Base-by-base conservation (phyloP, 2,113 vertebrate species). In the Oncorhynchus masou region DNA sequence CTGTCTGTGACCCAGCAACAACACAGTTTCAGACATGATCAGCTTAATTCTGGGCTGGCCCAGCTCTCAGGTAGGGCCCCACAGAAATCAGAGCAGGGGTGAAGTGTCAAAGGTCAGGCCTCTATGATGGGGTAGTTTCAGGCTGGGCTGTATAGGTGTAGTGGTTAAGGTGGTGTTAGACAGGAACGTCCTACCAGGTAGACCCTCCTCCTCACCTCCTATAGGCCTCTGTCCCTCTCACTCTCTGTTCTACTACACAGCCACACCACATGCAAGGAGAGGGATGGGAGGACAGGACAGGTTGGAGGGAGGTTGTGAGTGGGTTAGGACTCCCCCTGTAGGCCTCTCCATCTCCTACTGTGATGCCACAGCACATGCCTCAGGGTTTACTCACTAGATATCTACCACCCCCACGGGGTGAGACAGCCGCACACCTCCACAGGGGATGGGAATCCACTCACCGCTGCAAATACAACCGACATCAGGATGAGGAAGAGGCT, bases 1-100 rank as follows among this genome's bases (percentile, higher is more conserved):
- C 64, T 29, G 73, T 81, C 71, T 20, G 15, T 78, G 78, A 59
- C 34, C 29, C 71, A 3, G 24, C 24, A 59, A 34, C 20, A 24
- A 68, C 72, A 76, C 79, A 76, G 20, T 67, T 88, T 76, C 71
- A 65, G 82, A 87, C 85, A 73, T 81, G 80, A 85, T 79, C n/a
- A 2, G 54, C 54, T 51, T 24, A 65, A 34, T 12, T 8, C 22
- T 27, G 49, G 72, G 22, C 22, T 27, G 49, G 72, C 22, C 72
- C 71, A 66, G 51, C 67, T 69, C 45, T 70, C 20, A 65, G n/a
- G 62, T 29, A 29, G 77, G 78, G 84, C 82, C 85, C 86, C 85
- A 83, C 83, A 76, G 79, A 75, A 70, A 82, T 70, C 0, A 70
- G 54, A 74, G 62, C n/a, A 64, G 25, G 64, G 71, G 75, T 11